These are phyloP conservation scores for Oscheius sp. DNA, from an alignment of 2,888 invertebrate genomes.

Conservation along the genomic window DNA sequence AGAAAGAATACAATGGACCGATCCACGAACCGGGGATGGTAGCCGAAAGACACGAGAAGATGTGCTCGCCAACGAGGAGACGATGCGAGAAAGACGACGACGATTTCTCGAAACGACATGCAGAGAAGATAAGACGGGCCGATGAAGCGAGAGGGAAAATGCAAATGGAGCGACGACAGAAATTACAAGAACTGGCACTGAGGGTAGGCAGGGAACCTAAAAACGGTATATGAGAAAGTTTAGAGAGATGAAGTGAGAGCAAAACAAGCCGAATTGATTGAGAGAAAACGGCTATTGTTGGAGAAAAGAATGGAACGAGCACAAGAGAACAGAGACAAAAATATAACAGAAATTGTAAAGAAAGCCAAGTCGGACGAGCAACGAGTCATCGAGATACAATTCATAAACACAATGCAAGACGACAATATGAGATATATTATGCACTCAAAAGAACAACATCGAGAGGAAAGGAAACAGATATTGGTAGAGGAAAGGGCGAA, in stretches of 20 bases:
- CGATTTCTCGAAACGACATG: slow-evolving; percentile 78
- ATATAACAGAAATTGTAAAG: slow-evolving; percentile 81
- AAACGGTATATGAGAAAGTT: slow-evolving; percentile 13
- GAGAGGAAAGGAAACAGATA: slow-evolving; percentile 47
- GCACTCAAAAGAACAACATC: slow-evolving; percentile 79
- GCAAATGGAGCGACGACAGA: slow-evolving; percentile 85
- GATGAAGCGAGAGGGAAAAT: slow-evolving; percentile 86
- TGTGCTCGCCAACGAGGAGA: slow-evolving; percentile 82
- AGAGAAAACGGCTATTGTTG: slow-evolving; percentile 78
- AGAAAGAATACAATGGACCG: slow-evolving; percentile 39
- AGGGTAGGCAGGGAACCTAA: slow-evolving; percentile 78
- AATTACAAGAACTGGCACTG: slow-evolving; percentile 86
- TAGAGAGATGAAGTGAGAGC: slow-evolving; percentile 80
- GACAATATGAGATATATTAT: slow-evolving; percentile 93
- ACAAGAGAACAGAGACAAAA: slow-evolving; percentile 88
- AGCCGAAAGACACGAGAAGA: slow-evolving; percentile 90
- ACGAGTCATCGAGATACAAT: slow-evolving; percentile 92
- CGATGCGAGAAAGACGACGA: slow-evolving; percentile 51
- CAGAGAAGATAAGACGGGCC: slow-evolving; percentile 91
- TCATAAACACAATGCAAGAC: slow-evolving; percentile 93
- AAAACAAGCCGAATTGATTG: slow-evolving; percentile 87
- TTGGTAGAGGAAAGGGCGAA: slow-evolving; percentile 87
- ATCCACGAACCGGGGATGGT: slow-evolving; percentile 89
- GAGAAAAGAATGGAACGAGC: slow-evolving; percentile 80
- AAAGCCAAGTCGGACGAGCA: slow-evolving; percentile 98